A percentile compares a stretch with the other conserved stretches of the same genome.
phyloP scores from a whole-genome alignment of 2,113 vertebrate species.

The Sphyrna mokarran region DNA sequence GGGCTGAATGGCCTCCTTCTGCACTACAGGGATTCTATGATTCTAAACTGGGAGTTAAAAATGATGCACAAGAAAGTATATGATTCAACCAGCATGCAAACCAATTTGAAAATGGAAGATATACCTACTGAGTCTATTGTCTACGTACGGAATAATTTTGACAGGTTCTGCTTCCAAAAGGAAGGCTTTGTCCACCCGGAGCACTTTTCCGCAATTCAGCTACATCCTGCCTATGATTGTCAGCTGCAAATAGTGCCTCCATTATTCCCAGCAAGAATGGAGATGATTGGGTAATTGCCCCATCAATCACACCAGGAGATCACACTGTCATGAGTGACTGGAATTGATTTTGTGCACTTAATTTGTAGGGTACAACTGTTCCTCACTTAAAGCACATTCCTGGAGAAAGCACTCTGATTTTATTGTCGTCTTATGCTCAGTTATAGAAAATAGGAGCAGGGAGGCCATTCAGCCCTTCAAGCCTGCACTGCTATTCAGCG shows the following conservation, averaged over 20 bases:
- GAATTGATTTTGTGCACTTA: background rate
- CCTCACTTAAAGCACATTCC: background rate
- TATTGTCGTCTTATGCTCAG: background rate
- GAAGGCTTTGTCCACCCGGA: background rate
- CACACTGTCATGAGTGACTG: background rate
- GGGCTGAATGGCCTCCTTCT: no score
- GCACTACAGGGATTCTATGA: no score
- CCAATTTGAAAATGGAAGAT: background rate
- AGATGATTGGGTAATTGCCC: background rate
- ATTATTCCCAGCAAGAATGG: background rate
- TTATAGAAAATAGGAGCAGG: background rate
- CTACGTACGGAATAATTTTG: background rate
- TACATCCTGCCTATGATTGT: background rate
- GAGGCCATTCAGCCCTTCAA: no score
- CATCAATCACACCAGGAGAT: background rate
- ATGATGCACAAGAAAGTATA: background rate
- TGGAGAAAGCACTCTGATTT: background rate
- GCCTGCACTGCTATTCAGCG: no score
- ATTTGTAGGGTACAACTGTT: background rate
- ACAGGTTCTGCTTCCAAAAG: background rate
- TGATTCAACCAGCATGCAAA: background rate
- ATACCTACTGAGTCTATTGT: background rate
- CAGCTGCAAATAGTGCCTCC: background rate
- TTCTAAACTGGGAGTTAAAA: background rate
- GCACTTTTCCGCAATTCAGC: background rate